Evolutionary conservation across 2,888 invertebrate species (phyloP), one percentile per base, ranked within the genome.

Genomic region (Ellobium chinense): DNA sequence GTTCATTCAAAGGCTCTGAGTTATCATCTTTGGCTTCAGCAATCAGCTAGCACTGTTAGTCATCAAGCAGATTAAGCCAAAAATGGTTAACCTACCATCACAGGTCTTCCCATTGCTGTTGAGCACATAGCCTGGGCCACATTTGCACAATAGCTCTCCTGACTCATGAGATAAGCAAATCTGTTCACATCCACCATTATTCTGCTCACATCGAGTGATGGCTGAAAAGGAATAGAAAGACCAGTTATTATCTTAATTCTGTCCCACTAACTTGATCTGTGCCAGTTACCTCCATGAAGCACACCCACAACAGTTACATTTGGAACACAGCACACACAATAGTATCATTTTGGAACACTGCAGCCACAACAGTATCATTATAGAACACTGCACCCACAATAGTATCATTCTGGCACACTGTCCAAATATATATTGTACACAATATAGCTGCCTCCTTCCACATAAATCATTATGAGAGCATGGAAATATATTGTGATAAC

Each of bases 171-270:
- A 60, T 18, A 46, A 39, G 62, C 78, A 78, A 29, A 27, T 39
- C 21, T 78, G 78, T 29, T 60, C 62, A 46, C 78, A 78, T 24
- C 54, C 77, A 27, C 78, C 78, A 46, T 78, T 78, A 5, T 63
- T 2, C 63, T 72, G 78, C 5, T 78, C 78, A 63, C 78, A 78
- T 34, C 63, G 36, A 7, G 78, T 76, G 18, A 77, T 74, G 21
- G 0, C 77, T 77, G 29, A 9, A 4, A 29, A 46, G 9, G 46
- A 68, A n/a, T n/a, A n/a, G n/a, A n/a, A 77, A 74, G 18, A 24
- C 18, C 9, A 46, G 36, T 9, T 12, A 39, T 68, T n/a, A 60
- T 60, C 21, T 60, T n/a, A n/a, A n/a, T n/a, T n/a, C n/a, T n/a
- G n/a, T n/a, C n/a, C n/a, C n/a, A n/a, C n/a, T n/a, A n/a, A n/a